Base-by-base conservation (phyloP, 1,140 invertebrate genomes). In the Brachionus rubens region DNA sequence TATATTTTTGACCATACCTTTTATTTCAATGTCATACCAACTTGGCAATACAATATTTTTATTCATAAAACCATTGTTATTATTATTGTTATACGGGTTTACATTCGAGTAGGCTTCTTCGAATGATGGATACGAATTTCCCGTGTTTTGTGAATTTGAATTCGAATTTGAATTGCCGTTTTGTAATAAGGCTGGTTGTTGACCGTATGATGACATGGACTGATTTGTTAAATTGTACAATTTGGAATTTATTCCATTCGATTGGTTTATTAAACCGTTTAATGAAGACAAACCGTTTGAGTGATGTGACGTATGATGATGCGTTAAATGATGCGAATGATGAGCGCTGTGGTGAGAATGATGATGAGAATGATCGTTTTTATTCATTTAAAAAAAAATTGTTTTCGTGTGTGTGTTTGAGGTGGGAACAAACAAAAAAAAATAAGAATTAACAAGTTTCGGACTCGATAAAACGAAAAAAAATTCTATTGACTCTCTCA, bases 1-100 rank as follows among this genome's bases (percentile, higher is more conserved):
- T 77, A 98, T 86, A 82, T 94, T 95, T 79, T 92, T 89, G 80
- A 98, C 91, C 86, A 78, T 79, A 83, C 85, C 85, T 80, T 80
- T 82, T 41, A 86, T 85, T 78, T 85, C 85, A 52, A 86, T 77
- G 70, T 85, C 83, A 75, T 80, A 81, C 82, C 83, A 84, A 36
- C 19, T 50, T 2, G 68, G 59, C 40, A 43, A 19, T n/a, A 12
- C 24, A 24, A 41, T 21, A 41, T 36, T 65, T 65, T 65, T 65
- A 19, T 46, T 65, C 7, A 24, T 41, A n/a, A 43, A 65, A 3
- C 59, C 21, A 43, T 65, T 65, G 21, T 43, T 43, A 14, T 41
- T 65, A 21, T 65, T 65, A 41, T 46, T 43, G 19, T 65, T 43
- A 36, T 24, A 65, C 1, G 24, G 36, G 19, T 65, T 65, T 43